Conservation (phyloP, 2,888 invertebrate species). For the Hipparchia sbordonii region DNA sequence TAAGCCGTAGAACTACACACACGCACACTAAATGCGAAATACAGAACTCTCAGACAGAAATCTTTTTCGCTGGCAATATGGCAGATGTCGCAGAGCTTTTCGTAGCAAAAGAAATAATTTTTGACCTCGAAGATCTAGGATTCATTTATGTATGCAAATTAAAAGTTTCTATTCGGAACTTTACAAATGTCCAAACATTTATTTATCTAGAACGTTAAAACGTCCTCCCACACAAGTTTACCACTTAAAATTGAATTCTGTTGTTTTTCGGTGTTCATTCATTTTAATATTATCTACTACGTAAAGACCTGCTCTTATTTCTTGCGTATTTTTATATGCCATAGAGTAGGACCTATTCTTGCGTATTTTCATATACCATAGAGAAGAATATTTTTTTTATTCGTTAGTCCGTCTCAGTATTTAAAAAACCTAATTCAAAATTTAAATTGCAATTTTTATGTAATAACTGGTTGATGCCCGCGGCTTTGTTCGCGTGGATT, state of each 20-base stretch:
- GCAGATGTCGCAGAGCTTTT: neutral
- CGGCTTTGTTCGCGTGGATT: too few relatives aligned
- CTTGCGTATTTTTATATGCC: neutral
- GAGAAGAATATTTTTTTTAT: too few relatives aligned
- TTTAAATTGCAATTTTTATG: too few relatives aligned
- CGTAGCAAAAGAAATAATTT: neutral
- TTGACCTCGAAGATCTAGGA: neutral
- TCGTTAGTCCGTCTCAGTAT: neutral
- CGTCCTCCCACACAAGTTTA: neutral
- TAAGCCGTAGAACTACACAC: too few relatives aligned
- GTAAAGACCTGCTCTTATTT: neutral
- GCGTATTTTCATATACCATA: neutral
- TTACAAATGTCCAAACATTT: constrained; percentile 8
- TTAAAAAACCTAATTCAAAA: too few relatives aligned
- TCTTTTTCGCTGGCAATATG: too few relatives aligned
- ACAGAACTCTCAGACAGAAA: too few relatives aligned
- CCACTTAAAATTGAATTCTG: neutral
- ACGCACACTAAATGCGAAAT: too few relatives aligned
- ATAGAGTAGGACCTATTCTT: neutral
- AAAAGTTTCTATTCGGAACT: constrained; percentile 6
- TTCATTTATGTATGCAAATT: neutral
- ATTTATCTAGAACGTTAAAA: neutral
- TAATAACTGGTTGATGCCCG: too few relatives aligned
- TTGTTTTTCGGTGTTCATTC: neutral
- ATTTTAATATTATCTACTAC: neutral